Evolutionary conservation across 2,113 vertebrate genomes (phyloP).

Genomic region (Rostratula benghalensis): DNA sequence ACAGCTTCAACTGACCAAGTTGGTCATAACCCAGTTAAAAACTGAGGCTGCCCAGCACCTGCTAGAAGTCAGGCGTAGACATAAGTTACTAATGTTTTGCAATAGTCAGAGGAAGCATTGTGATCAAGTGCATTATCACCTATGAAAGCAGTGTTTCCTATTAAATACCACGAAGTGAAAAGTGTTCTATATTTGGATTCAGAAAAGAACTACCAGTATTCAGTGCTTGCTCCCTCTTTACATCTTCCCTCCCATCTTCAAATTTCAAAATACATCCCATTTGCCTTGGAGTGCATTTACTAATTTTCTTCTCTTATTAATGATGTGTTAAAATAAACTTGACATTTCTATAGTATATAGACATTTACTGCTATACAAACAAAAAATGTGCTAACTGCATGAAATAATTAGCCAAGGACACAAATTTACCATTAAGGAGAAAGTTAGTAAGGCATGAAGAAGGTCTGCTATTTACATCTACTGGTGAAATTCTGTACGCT

Average conservation of each 20-base stretch:
- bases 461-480: constrained; percentile 98
- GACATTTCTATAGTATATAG: background rate
- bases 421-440: constrained; percentile 91
- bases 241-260: background rate
- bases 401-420: background rate
- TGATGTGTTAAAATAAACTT: background rate
- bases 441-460: constrained; percentile 99
- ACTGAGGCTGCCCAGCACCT: background rate
- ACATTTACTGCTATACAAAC: background rate
- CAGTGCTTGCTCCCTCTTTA: background rate
- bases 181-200: background rate
- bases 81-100: background rate
- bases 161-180: background rate
- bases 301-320: background rate
- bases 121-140: background rate
- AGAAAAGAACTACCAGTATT: background rate
- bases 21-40: background rate
- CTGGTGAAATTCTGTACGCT: constrained; percentile 95
- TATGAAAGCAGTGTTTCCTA: background rate
- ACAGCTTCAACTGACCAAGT: background rate
- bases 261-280: background rate
- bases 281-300: background rate
- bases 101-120: background rate
- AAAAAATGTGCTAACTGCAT: background rate
- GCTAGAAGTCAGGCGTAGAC: background rate